Percentiles rank a stretch among this genome's conserved stretches.
phyloP scores from a whole-genome alignment of 2,113 vertebrate genomes.

The Dissostichus mawsoni region DNA sequence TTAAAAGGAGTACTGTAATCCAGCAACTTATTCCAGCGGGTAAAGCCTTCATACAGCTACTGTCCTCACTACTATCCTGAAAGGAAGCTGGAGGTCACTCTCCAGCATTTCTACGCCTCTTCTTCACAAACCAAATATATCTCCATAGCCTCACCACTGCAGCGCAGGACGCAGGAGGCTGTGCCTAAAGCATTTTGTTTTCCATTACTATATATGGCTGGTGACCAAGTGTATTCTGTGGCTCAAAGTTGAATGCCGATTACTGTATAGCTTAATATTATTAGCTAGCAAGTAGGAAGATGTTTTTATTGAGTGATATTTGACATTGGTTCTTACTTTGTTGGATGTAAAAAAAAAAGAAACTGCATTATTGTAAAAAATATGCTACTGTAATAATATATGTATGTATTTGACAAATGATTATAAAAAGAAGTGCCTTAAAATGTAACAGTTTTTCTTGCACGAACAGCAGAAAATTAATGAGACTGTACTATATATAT shows the following conservation, averaged over 20 bases:
- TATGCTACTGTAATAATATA: slow-evolving; percentile 34
- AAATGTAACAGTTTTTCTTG: slow-evolving; percentile 34
- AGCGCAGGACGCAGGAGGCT: slow-evolving; percentile 40
- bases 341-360: slow-evolving; percentile 9
- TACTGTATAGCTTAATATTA: not conserved
- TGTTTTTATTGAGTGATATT: not conserved
- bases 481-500: not conserved
- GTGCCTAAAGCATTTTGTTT: slow-evolving; percentile 35
- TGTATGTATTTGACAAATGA: slow-evolving; percentile 22
- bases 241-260: not conserved
- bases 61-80: slow-evolving; percentile 8
- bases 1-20: not conserved
- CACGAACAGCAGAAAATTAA: slow-evolving; percentile 30
- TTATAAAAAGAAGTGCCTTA: slow-evolving; percentile 1
- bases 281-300: not conserved
- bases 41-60: not conserved
- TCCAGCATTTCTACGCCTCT: slow-evolving; percentile 57
- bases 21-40: not conserved
- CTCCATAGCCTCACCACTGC: slow-evolving; percentile 14
- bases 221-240: slow-evolving; percentile 21
- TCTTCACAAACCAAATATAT: slow-evolving; percentile 68
- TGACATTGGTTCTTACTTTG: not conserved
- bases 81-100: slow-evolving; percentile 48
- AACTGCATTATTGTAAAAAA: not conserved
- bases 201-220: slow-evolving; percentile 38